Evolutionary conservation across 2,888 invertebrate genomes (phyloP), one percentile per base, ranked within the genome.

Genomic region (Willowsia nigromaculata): DNA sequence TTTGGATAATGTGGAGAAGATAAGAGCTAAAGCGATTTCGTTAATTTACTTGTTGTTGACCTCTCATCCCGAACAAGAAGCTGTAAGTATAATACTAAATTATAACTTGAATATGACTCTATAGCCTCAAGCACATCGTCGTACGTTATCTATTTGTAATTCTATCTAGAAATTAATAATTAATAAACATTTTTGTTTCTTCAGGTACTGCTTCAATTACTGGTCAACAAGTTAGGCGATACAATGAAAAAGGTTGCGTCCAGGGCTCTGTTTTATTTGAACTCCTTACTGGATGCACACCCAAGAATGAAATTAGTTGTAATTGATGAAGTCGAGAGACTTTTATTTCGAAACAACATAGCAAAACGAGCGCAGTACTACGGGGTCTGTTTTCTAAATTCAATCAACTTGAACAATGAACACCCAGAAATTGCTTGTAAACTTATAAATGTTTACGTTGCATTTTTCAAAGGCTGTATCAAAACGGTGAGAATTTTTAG

Each of bases 171-270:
- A n/a, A n/a, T n/a, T n/a, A n/a, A n/a, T n/a, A n/a, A n/a, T n/a
- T n/a, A n/a, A n/a, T 30, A 68, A 50, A 47, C 13, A 9, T n/a
- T 11, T 65, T 33, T n/a, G n/a, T n/a, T n/a, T n/a, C n/a, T n/a
- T n/a, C 93, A 96, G 95, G 95, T 96, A 93, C 94, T 99, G 5
- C 94, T 99, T 1, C 95, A 96, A 0, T 95, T 96, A 93, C 94
- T 99, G 71, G 96, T 99, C 1, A 99, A 99, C 94, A 99, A 99
- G 94, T 95, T 99, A 11, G 99, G 99, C 13, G 99, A 99, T 94
- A 99, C 99, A 0, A 95, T 96, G 11, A 96, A 96, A 92, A 97
- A 97, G 93, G 96, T 99, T 0, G 98, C 98, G 0, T 97, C 98
- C 0, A 97, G 97, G 94, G 96, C 97, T 0, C 96, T 98, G 53